Percentiles rank a stretch among this genome's conserved stretches.
These are phyloP conservation scores for Odontophorus gujanensis DNA, from an alignment of 2,113 vertebrate genomes.

Conservation along the genomic window DNA sequence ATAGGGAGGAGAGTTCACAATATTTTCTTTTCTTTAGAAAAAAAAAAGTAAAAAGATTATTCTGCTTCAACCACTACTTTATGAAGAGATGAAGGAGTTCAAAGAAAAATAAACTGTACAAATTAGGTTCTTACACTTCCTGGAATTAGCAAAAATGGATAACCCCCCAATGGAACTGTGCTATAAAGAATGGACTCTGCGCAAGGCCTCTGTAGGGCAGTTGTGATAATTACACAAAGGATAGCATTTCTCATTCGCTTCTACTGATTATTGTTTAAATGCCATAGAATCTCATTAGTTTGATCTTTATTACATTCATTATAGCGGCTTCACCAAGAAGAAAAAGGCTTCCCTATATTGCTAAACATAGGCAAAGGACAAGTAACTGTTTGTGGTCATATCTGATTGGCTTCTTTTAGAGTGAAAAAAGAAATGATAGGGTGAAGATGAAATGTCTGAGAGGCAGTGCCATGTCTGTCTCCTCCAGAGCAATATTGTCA, in stretches of 20 bases:
- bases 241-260: background rate
- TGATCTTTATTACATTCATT: background rate
- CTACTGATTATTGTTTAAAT: background rate
- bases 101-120: background rate
- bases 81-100: background rate
- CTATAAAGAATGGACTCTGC: background rate
- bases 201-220: background rate
- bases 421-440: background rate
- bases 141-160: background rate
- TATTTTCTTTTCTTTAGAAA: background rate
- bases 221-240: background rate
- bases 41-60: background rate
- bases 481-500: background rate
- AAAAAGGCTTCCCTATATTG: background rate
- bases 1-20: background rate
- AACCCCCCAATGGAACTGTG: background rate
- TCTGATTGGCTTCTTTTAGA: background rate
- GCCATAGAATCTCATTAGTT: background rate
- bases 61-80: background rate
- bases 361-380: background rate
- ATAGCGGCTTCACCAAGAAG: background rate
- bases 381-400: background rate
- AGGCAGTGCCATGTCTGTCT: background rate
- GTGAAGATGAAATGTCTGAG: background rate
- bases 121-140: background rate